These are phyloP conservation scores for Frieseomelitta varia DNA, from an alignment of 1,140 invertebrate genomes.

Conservation along the genomic window DNA sequence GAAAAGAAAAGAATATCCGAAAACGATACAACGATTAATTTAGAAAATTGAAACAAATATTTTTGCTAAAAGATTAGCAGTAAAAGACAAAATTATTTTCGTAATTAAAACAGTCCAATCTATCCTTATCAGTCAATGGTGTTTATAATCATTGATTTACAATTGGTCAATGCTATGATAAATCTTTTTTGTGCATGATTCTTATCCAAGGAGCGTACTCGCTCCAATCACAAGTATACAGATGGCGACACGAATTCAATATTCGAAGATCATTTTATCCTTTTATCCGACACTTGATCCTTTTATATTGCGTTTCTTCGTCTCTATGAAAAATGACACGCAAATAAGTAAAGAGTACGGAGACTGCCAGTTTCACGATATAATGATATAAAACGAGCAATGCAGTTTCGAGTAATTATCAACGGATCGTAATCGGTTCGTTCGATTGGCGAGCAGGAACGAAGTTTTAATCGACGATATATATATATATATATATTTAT, in stretches of 20 bases:
- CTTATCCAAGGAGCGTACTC: neutral
- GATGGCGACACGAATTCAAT: neutral
- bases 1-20: no score
- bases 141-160: no score
- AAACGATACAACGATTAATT: no score
- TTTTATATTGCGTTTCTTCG: no score
- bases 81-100: no score
- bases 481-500: neutral
- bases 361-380: neutral
- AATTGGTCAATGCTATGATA: no score
- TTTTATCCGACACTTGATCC: neutral
- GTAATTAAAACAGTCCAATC: no score
- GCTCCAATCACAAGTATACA: neutral
- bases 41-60: no score
- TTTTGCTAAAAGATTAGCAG: no score
- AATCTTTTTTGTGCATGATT: neutral
- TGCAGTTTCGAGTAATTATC: neutral
- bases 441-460: neutral
- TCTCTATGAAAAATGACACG: neutral
- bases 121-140: no score
- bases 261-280: neutral
- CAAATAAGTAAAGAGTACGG: no score
- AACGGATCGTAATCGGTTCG: neutral
- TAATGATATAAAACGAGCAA: neutral
- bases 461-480: constrained; percentile 2